Evolutionary conservation across 1,140 invertebrate genomes (phyloP).

Genomic region (Steinernema khuongi): DNA sequence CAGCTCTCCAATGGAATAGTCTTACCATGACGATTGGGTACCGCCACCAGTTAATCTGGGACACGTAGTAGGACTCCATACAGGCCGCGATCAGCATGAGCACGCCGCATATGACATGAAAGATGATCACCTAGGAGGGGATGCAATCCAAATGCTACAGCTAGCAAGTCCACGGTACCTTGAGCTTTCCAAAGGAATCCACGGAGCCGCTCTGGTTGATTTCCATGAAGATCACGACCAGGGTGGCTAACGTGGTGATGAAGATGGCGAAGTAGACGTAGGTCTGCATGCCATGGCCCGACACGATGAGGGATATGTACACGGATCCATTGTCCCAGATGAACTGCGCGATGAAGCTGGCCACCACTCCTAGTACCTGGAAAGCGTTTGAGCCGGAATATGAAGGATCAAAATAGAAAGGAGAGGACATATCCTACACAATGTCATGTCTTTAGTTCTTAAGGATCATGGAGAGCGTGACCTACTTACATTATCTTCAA

Average conservation of each 20-base stretch:
- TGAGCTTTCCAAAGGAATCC: neutral
- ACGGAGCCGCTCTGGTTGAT: neutral
- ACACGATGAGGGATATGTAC: neutral
- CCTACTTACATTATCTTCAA: too few species aligned
- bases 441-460: too few species aligned
- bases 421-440: too few species aligned
- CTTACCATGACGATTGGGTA: neutral
- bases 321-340: neutral
- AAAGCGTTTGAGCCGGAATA: neutral
- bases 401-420: neutral
- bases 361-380: neutral
- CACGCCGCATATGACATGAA: neutral
- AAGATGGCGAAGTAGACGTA: slow-evolving; percentile 8
- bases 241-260: neutral
- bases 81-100: neutral
- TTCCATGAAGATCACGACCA: neutral
- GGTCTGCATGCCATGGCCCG: neutral
- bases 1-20: neutral
- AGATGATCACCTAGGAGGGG: neutral
- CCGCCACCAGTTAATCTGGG: neutral
- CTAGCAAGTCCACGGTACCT: neutral
- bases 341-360: neutral
- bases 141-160: neutral
- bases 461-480: too few species aligned
- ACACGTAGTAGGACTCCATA: slow-evolving; percentile 10